Percentiles rank a stretch among this genome's conserved stretches.
Conservation (phyloP, 2,888 invertebrate genomes). For the Mythimna pallens region DNA sequence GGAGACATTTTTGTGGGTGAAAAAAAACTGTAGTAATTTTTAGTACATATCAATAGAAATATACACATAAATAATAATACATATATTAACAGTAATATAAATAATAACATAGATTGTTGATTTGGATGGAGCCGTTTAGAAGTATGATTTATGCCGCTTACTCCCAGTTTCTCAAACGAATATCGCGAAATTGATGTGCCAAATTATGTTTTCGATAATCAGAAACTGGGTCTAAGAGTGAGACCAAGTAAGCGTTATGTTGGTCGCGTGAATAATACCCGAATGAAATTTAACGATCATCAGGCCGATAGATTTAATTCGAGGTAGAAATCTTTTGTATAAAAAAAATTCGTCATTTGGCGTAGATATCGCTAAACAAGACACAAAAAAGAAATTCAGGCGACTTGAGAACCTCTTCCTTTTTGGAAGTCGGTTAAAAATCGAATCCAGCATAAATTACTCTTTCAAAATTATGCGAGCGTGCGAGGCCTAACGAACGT, state of each 20-base stretch:
- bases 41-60: constrained; percentile 6
- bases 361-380: no score
- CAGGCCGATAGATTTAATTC: no score
- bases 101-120: constrained; percentile 1
- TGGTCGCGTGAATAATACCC: no score
- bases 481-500: no score
- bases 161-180: neutral
- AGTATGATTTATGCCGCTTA: constrained; percentile 4
- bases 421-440: no score
- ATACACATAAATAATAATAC: neutral
- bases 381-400: no score
- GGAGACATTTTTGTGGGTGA: neutral
- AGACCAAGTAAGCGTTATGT: neutral
- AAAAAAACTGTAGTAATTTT: constrained; percentile 13
- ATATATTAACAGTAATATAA: constrained; percentile 3
- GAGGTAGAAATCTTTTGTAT: no score
- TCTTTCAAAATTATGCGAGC: no score
- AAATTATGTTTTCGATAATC: neutral
- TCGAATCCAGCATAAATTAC: no score
- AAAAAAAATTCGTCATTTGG: no score
- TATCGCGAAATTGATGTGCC: neutral
- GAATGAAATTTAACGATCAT: no score
- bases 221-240: neutral
- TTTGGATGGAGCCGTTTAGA: neutral
- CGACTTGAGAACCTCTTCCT: no score